Evolutionary conservation across 2,113 vertebrate genomes (phyloP).

Genomic region (Leptodactylus fuscus): DNA sequence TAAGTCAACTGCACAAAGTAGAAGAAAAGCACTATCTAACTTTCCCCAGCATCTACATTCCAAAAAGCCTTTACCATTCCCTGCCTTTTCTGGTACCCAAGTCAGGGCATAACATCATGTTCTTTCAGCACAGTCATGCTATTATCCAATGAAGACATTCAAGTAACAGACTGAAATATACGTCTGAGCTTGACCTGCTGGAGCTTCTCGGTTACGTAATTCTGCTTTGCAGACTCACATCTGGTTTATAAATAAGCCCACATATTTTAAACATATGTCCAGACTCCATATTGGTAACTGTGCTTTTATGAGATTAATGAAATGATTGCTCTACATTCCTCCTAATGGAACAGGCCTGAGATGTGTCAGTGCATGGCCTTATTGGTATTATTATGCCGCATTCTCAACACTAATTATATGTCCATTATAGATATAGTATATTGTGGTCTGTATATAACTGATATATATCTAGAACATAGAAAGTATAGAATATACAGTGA

Average conservation of each 20-base stretch:
- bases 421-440: too few species aligned
- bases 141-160: neutral
- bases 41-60: neutral
- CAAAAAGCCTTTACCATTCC: neutral
- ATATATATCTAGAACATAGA: too few species aligned
- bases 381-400: neutral
- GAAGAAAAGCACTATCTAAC: too few species aligned
- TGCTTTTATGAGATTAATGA: constrained; percentile 10
- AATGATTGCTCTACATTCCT: neutral
- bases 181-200: neutral
- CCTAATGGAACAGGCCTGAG: neutral
- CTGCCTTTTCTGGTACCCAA: neutral
- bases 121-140: neutral
- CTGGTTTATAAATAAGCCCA: constrained; percentile 57
- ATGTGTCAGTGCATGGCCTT: neutral
- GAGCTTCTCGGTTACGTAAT: constrained; percentile 61
- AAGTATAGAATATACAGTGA: too few species aligned
- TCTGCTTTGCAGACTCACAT: constrained; percentile 40
- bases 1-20: too few species aligned
- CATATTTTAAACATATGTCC: constrained; percentile 15
- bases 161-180: neutral
- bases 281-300: neutral
- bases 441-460: too few species aligned
- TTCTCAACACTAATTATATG: too few species aligned
- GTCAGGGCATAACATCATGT: neutral